Percentiles rank a stretch among this genome's conserved stretches.
phyloP scores from a whole-genome alignment of 2,113 vertebrate genomes.

The Erinaceus europaeus region DNA sequence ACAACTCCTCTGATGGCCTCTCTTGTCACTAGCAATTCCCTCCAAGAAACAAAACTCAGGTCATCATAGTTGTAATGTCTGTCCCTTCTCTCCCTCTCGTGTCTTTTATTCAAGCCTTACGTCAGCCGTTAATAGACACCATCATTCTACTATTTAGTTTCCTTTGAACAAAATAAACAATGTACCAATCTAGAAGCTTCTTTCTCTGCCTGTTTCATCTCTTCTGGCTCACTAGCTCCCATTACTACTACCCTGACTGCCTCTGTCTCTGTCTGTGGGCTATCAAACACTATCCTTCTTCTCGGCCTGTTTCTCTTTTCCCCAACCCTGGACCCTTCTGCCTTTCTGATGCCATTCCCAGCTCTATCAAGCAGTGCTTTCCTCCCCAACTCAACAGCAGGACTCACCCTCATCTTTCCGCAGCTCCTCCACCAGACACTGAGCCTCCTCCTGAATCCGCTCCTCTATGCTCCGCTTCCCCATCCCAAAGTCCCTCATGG shows the following conservation, averaged over 20 bases:
- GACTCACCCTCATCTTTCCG: conserved; percentile 29
- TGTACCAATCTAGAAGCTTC: too few relatives aligned
- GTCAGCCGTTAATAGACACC: neutral
- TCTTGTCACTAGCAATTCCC: neutral
- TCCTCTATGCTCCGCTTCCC: conserved; percentile 68
- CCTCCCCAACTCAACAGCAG: neutral
- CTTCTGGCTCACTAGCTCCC: neutral
- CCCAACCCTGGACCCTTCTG: neutral
- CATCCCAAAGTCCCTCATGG: conserved; percentile 68
- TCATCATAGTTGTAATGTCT: neutral
- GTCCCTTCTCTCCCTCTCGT: neutral
- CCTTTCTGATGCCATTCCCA: too few relatives aligned
- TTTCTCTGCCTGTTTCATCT: too few relatives aligned
- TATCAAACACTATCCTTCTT: too few relatives aligned
- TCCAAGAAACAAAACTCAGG: neutral
- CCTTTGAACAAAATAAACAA: too few relatives aligned
- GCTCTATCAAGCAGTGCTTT: neutral
- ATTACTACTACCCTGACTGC: neutral
- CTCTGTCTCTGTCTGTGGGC: neutral
- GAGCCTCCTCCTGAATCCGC: conserved; percentile 59
- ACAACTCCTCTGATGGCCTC: neutral
- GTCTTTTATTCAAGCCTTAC: neutral
- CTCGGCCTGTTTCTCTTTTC: too few relatives aligned
- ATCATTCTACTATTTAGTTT: too few relatives aligned
- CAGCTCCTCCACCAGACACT: conserved; percentile 62